A percentile compares a stretch with the other conserved stretches of the same genome.
These are phyloP conservation scores for Cossypha dichroa DNA, from an alignment of 2,797 vertebrate species.

Conservation along the genomic window DNA sequence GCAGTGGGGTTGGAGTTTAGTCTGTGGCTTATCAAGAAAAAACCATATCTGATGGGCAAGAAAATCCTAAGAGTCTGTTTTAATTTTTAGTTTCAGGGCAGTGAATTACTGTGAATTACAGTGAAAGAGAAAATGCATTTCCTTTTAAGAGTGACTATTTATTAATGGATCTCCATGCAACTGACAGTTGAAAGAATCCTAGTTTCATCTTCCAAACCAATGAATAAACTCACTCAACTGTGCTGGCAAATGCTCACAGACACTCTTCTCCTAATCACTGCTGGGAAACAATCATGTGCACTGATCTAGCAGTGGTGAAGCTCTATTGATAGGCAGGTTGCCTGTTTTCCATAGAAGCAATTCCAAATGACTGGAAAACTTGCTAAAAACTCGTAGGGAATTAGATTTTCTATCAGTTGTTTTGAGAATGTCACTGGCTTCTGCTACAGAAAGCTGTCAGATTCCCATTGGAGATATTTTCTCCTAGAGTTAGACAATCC, in stretches of 20 bases:
- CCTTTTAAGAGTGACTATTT: neutral
- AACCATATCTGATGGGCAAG: neutral
- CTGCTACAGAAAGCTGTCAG: neutral
- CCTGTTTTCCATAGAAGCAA: neutral
- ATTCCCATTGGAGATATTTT: neutral
- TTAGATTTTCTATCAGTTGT: neutral
- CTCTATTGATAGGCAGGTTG: neutral
- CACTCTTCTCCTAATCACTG: neutral
- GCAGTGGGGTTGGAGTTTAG: neutral
- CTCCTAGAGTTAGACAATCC: neutral
- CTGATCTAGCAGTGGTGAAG: neutral
- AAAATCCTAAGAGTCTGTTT: neutral
- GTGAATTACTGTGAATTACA: no score
- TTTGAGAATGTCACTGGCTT: neutral
- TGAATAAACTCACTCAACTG: neutral
- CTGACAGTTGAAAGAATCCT: neutral
- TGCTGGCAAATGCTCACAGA: neutral
- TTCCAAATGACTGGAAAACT: neutral
- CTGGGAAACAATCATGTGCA: neutral
- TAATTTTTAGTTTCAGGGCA: neutral
- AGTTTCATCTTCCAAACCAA: neutral
- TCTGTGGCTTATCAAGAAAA: neutral
- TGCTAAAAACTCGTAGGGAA: neutral
- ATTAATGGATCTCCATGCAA: neutral
- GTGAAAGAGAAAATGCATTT: neutral